phyloP scores from a whole-genome alignment of 1,140 invertebrate species.

The Lepidurus apus region DNA sequence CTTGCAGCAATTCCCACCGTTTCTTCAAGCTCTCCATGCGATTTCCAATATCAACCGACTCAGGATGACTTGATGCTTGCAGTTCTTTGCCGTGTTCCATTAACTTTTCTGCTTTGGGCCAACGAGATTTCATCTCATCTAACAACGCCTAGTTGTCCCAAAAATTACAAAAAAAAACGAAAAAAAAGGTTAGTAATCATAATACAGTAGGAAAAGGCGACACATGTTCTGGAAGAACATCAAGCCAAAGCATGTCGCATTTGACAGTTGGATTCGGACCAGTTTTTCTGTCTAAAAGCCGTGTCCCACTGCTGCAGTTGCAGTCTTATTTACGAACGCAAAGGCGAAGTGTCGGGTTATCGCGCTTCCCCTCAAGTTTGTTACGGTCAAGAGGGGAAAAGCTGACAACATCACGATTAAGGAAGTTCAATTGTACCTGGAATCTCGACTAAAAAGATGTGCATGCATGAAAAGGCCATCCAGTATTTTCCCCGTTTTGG shows the following conservation, averaged over 20 bases:
- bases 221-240: too few relatives aligned
- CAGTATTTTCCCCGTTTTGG: neutral
- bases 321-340: neutral
- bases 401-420: neutral
- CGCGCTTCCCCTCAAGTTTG: neutral
- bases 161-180: slow-evolving; percentile 27
- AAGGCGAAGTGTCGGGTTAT: neutral
- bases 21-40: slow-evolving; percentile 73
- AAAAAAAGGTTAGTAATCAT: too few relatives aligned
- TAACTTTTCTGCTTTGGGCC: slow-evolving; percentile 71
- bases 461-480: neutral
- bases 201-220: too few relatives aligned
- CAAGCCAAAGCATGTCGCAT: too few relatives aligned
- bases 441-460: neutral
- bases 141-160: slow-evolving; percentile 55
- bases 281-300: neutral
- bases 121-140: slow-evolving; percentile 83
- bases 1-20: slow-evolving; percentile 78
- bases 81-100: slow-evolving; percentile 65
- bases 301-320: neutral
- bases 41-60: slow-evolving; percentile 67
- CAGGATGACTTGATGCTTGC: slow-evolving; percentile 68
- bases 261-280: too few relatives aligned
- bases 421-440: neutral
- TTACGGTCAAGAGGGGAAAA: neutral